Base-by-base conservation (phyloP, 2,113 vertebrate genomes). In the Coregonus clupeaformis region DNA sequence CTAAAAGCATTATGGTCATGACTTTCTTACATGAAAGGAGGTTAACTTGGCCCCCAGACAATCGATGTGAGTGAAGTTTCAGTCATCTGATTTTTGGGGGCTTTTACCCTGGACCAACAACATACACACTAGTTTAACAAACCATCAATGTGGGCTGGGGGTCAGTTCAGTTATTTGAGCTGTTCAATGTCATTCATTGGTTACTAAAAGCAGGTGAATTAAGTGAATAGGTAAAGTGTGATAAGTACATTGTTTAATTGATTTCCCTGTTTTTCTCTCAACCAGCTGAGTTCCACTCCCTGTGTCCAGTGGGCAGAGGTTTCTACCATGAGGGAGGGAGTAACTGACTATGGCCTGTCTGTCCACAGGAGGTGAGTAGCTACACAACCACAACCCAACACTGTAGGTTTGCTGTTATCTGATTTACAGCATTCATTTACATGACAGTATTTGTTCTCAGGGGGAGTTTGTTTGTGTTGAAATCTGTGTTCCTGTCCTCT, bases 221-320 rank as follows among this genome's bases (percentile, higher is more conserved):
- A 18, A 52, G 49, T 52, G 49, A 52, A 18, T 52, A 52, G 16
- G 16, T 52, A 5, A 52, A 18, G 49, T 62, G 6, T 11, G 36
- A 52, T 52, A 52, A 14, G 16, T 52, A 14, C 12, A 5, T 14
- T 62, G 20, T 13, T 65, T 27, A 20, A 24, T 69, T n/a, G 60
- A 13, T 24, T 49, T 3, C 30, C n/a, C 60, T 68, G 6, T 80
- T 25, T 78, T 67, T 72, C 76, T 14, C 57, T 36, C 62, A 52
- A 52, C 6, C 80, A 97, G 96, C 89, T 0, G 96, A 97, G 87
- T 97, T 95, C 78, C 91, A 92, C 74, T 93, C 87, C 63, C 92
- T 97, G 57, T 97, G 96, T 84, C 96, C 96, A 0, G 91, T 94
- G 0, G 96, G 96, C 0, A 90, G 91, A 68, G 96, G 96, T 13